Percentiles rank a stretch among this genome's conserved stretches.
These are phyloP conservation scores for Nephrocerus scutellatus DNA, from an alignment of 2,888 invertebrate species.

Conservation along the genomic window DNA sequence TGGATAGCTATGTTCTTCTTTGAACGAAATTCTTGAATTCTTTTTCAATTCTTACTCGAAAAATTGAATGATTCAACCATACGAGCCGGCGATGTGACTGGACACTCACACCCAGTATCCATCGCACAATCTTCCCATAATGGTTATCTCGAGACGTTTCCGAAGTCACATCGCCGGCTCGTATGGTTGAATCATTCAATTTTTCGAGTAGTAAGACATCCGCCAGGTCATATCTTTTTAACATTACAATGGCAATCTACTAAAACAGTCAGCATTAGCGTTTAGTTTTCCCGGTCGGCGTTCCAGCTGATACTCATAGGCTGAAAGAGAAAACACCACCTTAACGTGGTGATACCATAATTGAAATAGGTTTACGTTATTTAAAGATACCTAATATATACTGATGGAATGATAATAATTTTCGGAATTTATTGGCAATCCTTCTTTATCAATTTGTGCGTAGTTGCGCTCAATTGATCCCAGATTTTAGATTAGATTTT, in stretches of 20 bases:
- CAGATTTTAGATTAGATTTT: slow-evolving; percentile 6
- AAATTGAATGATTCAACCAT: neutral
- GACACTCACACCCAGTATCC: neutral
- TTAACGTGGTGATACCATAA: slow-evolving; percentile 7
- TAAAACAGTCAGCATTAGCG: slow-evolving; percentile 1
- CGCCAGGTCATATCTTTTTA: neutral
- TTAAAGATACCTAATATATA: slow-evolving; percentile 12
- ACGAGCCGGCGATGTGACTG: neutral
- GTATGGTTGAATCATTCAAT: neutral
- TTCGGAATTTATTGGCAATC: slow-evolving; percentile 7
- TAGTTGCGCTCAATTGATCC: slow-evolving; percentile 2
- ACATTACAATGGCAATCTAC: neutral
- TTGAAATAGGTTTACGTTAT: slow-evolving; percentile 7
- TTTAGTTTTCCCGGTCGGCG: slow-evolving; percentile 3
- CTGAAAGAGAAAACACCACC: slow-evolving; percentile 6
- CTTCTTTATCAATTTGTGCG: slow-evolving; percentile 11
- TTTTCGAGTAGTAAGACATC: slow-evolving; percentile 3
- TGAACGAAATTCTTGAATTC: too few species aligned
- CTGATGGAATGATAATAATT: slow-evolving; percentile 5
- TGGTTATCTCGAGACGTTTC: too few species aligned
- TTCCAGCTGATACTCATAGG: slow-evolving; percentile 10
- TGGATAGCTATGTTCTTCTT: slow-evolving; percentile 4
- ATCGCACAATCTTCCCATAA: neutral
- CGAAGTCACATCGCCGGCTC: neutral
- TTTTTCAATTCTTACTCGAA: slow-evolving; percentile 4